A percentile compares a stretch with the other conserved stretches of the same genome.
Evolutionary conservation across 92 coral and sea anemone genomes (phyloP).

Genomic region (Porites cylindrica): DNA sequence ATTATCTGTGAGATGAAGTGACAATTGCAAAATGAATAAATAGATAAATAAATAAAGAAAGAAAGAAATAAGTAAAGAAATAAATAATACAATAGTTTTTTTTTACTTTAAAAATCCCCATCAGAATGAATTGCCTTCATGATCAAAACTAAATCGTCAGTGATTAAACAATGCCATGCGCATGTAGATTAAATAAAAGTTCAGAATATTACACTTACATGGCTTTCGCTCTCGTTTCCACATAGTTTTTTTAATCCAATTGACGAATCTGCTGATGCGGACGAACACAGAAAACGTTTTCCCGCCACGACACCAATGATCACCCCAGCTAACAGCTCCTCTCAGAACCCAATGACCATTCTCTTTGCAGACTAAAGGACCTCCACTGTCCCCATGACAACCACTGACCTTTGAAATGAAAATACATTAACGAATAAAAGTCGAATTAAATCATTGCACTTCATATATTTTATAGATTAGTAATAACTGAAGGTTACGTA

Average conservation of each 20-base stretch:
- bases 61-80: no score
- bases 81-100: no score
- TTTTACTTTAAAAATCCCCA: no score
- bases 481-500: no score
- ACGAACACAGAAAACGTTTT: constrained; percentile 70
- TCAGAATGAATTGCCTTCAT: no score
- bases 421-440: background rate
- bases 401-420: constrained; percentile 56
- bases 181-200: background rate
- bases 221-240: background rate
- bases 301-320: constrained; percentile 61
- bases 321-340: constrained; percentile 90
- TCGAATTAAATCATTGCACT: background rate
- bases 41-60: no score
- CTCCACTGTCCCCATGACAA: constrained; percentile 88
- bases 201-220: background rate
- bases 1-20: background rate
- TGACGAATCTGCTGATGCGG: constrained; percentile 73
- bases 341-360: constrained; percentile 73
- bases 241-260: constrained; percentile 56
- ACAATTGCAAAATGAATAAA: no score
- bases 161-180: background rate
- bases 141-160: background rate
- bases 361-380: constrained; percentile 73
- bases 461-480: background rate